A percentile compares a stretch with the other conserved stretches of the same genome.
These are phyloP conservation scores for Myiozetetes cayanensis DNA, from an alignment of 2,113 vertebrate genomes.

Conservation along the genomic window DNA sequence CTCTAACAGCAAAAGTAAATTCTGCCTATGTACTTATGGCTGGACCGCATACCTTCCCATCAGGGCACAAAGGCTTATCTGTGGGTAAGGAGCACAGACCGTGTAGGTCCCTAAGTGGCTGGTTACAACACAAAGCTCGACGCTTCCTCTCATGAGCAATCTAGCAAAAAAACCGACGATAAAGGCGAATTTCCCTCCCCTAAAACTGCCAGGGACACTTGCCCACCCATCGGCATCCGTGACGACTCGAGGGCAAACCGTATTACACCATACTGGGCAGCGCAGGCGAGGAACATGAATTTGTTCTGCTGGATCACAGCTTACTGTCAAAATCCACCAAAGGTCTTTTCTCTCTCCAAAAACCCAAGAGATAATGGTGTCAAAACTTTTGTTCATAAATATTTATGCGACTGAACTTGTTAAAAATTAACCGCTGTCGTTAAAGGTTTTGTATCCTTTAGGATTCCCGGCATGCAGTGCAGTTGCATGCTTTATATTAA, in stretches of 20 bases:
- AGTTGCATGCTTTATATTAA: slow-evolving; percentile 65
- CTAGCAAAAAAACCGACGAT: neutral
- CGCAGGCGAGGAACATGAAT: neutral
- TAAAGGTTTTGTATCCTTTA: slow-evolving; percentile 67
- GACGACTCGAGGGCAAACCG: neutral
- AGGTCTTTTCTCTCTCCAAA: slow-evolving; percentile 43
- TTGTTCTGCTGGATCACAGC: slow-evolving; percentile 33
- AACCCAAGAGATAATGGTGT: slow-evolving; percentile 55
- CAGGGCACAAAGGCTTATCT: slow-evolving; percentile 22
- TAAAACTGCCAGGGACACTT: neutral
- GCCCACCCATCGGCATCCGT: neutral
- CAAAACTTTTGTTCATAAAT: slow-evolving; percentile 68
- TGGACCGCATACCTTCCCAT: slow-evolving; percentile 7
- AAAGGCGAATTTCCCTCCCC: neutral
- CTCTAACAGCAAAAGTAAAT: slow-evolving; percentile 48
- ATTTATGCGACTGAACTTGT: slow-evolving; percentile 65
- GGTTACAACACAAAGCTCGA: neutral
- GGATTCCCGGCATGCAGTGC: slow-evolving; percentile 57
- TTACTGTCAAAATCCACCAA: slow-evolving; percentile 39
- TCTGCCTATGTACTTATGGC: slow-evolving; percentile 7
- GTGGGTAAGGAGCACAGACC: neutral
- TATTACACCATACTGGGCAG: neutral
- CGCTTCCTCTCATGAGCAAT: neutral
- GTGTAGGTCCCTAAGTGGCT: neutral
- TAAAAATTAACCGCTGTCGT: slow-evolving; percentile 65